Evolutionary conservation across 2,113 vertebrate genomes (phyloP).

Genomic region (Onychostruthus taczanowskii): DNA sequence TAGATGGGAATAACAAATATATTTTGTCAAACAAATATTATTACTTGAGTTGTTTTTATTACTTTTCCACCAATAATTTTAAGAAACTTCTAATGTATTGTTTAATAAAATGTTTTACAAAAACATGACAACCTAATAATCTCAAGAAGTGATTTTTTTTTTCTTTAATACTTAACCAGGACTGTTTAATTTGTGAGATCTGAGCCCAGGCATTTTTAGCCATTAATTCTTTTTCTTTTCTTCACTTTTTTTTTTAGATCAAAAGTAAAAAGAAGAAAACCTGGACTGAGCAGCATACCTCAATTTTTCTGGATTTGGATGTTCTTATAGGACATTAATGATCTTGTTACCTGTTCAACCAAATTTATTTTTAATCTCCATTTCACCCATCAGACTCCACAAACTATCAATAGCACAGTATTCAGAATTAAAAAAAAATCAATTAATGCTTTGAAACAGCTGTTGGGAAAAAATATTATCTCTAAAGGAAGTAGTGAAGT

Average conservation of each 20-base stretch:
- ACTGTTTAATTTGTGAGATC: background rate
- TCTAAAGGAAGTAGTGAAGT: background rate
- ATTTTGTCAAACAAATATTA: background rate
- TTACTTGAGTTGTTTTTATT: background rate
- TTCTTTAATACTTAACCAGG: background rate
- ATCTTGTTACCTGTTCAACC: background rate
- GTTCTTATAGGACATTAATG: background rate
- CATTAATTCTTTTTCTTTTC: accelerated
- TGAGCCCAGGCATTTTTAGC: background rate
- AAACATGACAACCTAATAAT: background rate
- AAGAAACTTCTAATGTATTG: background rate
- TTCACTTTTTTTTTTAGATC: background rate
- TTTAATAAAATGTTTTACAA: background rate
- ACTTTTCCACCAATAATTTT: background rate
- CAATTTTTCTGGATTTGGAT: background rate
- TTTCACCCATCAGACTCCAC: background rate
- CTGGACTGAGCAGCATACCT: background rate
- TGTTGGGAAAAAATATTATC: background rate
- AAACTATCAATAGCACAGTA: background rate
- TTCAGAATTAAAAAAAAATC: background rate
- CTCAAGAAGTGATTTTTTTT: background rate
- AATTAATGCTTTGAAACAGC: background rate
- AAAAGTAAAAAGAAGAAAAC: background rate
- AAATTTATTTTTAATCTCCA: background rate
- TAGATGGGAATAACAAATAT: background rate